phyloP scores from a whole-genome alignment of 2,797 vertebrate species.

The Gymnoscopelus microlampas region DNA sequence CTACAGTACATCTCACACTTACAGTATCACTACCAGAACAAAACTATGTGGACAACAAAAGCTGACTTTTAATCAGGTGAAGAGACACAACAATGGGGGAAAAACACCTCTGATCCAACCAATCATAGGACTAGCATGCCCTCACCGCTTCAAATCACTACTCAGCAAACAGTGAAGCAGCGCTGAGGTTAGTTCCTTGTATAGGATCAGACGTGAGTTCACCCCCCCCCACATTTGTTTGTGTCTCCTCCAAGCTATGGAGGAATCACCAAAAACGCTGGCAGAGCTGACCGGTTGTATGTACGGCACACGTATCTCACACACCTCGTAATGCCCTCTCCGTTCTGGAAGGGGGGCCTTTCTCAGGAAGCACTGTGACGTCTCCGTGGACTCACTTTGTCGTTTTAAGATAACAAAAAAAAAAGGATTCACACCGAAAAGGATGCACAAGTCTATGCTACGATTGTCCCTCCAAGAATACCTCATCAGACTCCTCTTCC shows the following conservation, averaged over 20 bases:
- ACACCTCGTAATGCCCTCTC: slow-evolving; percentile 60
- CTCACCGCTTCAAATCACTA: background rate
- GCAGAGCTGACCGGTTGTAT: background rate
- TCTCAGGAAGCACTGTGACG: slow-evolving; percentile 79
- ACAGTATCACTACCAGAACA: slow-evolving; percentile 1
- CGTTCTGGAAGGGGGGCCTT: slow-evolving; percentile 54
- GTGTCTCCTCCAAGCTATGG: slow-evolving; percentile 29
- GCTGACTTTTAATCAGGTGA: slow-evolving; percentile 28
- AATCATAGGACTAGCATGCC: slow-evolving; percentile 10
- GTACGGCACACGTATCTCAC: slow-evolving; percentile 22
- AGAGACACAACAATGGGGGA: slow-evolving; percentile 33
- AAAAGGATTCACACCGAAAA: slow-evolving; percentile 60
- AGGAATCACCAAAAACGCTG: slow-evolving; percentile 13
- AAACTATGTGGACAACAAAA: slow-evolving; percentile 32
- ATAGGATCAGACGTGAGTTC: slow-evolving; percentile 27
- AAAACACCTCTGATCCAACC: slow-evolving; percentile 11
- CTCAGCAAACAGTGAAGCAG: slow-evolving; percentile 4
- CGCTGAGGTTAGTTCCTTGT: background rate
- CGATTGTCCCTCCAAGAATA: slow-evolving; percentile 64
- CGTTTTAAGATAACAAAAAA: slow-evolving; percentile 49
- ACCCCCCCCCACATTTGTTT: slow-evolving; percentile 8
- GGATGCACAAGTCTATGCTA: slow-evolving; percentile 67
- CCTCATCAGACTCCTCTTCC: slow-evolving; percentile 74
- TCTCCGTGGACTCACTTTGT: slow-evolving; percentile 60
- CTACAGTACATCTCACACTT: too few relatives aligned